Base-by-base conservation (phyloP, 2,113 vertebrate species). In the Petrocephalus zakoni region DNA sequence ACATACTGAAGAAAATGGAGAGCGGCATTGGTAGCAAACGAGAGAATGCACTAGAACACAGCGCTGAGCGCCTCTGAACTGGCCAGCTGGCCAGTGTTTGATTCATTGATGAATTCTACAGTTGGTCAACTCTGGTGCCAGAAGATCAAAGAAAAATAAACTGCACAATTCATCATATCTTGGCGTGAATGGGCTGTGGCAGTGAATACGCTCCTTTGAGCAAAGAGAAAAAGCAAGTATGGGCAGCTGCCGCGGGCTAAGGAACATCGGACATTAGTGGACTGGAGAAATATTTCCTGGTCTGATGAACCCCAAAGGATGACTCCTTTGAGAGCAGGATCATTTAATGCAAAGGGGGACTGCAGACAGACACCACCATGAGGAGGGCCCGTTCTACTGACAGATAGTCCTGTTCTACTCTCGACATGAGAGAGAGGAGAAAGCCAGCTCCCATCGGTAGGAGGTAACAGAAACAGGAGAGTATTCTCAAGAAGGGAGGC, bases 291-390 rank as follows among this genome's bases (percentile, higher is more conserved):
- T 25, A 68, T 68, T 25, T 68, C 56, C 55, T 46, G 42, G 58
- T 49, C 19, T 68, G 58, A 87, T 64, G 86, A 87, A 72, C 37
- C 58, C 61, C 61, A 68, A 68, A 68, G 25, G 61, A 68, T 68
- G 61, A 68, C 25, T 68, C 61, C n/a, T 68, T 68, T 68, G 61
- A 25, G n/a, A 68, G 25, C 2, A 25, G 58, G 58, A 22, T 25
- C 22, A 64, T 64, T 64, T 64, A 64, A 25, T 64, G 61, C 61
- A 68, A 68, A 25, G 61, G n/a, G n/a, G 61, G 10, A 25, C 25
- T 68, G n/a, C n/a, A 68, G 61, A 68, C n/a, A 68, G 61, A 68
- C n/a, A 68, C 13, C 3, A 9, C n/a, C 61, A 29, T 25, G 61
- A 29, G n/a, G n/a, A 29, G 61, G 61, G 2, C 61, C 61, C 11